These are phyloP conservation scores for Erebia aethiops DNA, from an alignment of 2,888 invertebrate genomes.

Conservation along the genomic window DNA sequence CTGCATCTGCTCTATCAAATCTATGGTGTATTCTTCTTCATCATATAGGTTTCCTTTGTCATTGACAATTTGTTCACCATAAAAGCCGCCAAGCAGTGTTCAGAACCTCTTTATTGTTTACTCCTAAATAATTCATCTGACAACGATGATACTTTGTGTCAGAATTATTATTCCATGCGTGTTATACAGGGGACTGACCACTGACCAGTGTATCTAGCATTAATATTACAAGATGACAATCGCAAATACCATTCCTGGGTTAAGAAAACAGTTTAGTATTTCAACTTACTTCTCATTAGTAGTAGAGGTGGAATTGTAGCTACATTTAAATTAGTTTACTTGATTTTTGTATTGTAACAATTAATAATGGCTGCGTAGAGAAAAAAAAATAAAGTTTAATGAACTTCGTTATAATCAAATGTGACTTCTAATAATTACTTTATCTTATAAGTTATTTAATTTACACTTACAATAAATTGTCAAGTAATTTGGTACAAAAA, in stretches of 20 bases:
- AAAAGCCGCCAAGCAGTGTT: conserved; percentile 9
- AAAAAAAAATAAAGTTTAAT: no score
- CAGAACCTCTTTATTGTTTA: conserved; percentile 32
- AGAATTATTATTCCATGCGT: conserved; percentile 43
- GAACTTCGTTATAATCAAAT: no score
- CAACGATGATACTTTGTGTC: conserved; percentile 34
- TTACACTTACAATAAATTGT: background rate
- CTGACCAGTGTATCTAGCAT: conserved; percentile 41
- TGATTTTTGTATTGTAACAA: background rate
- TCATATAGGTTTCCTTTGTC: conserved; percentile 47
- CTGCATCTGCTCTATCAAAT: no score
- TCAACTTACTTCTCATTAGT: background rate
- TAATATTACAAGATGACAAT: conserved; percentile 27
- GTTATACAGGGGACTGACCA: conserved; percentile 45
- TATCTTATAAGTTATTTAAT: no score
- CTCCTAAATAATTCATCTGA: conserved; percentile 40
- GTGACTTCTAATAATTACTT: no score
- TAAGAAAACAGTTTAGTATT: conserved; percentile 7
- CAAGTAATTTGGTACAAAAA: background rate
- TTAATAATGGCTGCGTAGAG: no score
- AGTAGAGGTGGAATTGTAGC: background rate
- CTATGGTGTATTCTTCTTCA: conserved; percentile 40
- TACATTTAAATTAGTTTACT: background rate
- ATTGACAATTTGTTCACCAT: conserved; percentile 4
- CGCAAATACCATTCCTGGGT: conserved; percentile 24